Evolutionary conservation across 2,888 invertebrate species (phyloP).

Genomic region (Myathropa florea): DNA sequence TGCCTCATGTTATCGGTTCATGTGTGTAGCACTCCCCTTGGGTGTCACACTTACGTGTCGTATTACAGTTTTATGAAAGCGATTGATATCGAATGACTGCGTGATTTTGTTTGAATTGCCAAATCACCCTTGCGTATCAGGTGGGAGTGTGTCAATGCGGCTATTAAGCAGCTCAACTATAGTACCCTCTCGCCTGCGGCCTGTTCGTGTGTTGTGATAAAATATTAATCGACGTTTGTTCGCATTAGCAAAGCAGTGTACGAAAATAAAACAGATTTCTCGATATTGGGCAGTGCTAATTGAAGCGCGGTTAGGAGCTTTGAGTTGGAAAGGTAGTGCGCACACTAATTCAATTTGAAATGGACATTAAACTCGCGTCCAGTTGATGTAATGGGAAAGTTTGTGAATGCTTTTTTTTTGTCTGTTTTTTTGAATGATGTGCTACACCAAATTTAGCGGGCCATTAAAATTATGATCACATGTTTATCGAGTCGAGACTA

Average conservation of each 20-base stretch:
- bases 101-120: slow-evolving; percentile 12
- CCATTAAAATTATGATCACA: not conserved
- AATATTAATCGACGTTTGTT: slow-evolving; percentile 16
- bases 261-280: not conserved
- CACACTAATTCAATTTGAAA: not conserved
- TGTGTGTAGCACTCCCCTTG: not conserved
- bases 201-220: not conserved
- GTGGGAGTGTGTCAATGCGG: not conserved
- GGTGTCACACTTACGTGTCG: not conserved
- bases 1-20: not conserved
- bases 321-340: not conserved
- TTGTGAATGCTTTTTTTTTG: not conserved
- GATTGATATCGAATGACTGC: slow-evolving; percentile 1
- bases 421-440: not conserved
- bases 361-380: not conserved
- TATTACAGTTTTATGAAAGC: not conserved
- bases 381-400: not conserved
- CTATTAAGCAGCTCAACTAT: not conserved
- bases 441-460: not conserved
- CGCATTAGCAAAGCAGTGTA: not conserved
- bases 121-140: slow-evolving; percentile 3
- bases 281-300: slow-evolving; percentile 1
- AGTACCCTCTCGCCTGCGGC: not conserved
- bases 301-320: not conserved
- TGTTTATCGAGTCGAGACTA: not conserved